Base-by-base conservation (phyloP, 2,113 vertebrate genomes). In the Pluvialis apricaria region DNA sequence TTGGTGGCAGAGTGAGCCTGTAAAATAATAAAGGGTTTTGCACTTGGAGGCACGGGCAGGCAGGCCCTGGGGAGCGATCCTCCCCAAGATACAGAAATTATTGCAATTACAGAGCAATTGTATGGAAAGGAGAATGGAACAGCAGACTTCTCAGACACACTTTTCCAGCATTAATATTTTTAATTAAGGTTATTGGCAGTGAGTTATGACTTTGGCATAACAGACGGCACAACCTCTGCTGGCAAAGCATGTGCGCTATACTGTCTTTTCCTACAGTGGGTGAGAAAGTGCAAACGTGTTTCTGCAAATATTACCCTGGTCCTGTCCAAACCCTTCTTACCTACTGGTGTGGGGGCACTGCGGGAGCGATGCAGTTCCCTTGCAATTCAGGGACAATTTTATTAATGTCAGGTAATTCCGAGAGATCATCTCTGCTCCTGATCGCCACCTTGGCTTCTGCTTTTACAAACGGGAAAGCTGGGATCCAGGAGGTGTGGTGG, bases 181-280 rank as follows among this genome's bases (percentile, higher is more conserved):
- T 97, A 97, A 97, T 97, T 97, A 97, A 94, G 85, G 94, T 47
- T 96, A 68, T 88, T 97, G 96, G 73, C 94, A 90, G 80, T 42
- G 94, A 96, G 83, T 86, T 95, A 86, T 52, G 91, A 81, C 66
- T 96, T 93, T 45, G 93, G 87, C 88, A 82, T 18, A 78, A 69
- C 38, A 90, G 82, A 19, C 26, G 9, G 94, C 76, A 75, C 76
- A 78, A 11, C n/a, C 73, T 85, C 47, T 3, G 5, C 70, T 61
- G 91, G 87, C 88, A 78, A 51, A 38, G 72, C 11, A 2, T 34
- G 20, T 9, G 42, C 5, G 9, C 44, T 85, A 3, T 14, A 10
- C 44, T 57, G 1, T 19, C 79, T 83, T 70, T 42, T 62, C 51
- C 71, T 16, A 0, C 5, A 49, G 20, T 32, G 65, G 61, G 64